These are phyloP conservation scores for Stenichneumon culpator DNA, from an alignment of 2,888 invertebrate species.

Conservation along the genomic window DNA sequence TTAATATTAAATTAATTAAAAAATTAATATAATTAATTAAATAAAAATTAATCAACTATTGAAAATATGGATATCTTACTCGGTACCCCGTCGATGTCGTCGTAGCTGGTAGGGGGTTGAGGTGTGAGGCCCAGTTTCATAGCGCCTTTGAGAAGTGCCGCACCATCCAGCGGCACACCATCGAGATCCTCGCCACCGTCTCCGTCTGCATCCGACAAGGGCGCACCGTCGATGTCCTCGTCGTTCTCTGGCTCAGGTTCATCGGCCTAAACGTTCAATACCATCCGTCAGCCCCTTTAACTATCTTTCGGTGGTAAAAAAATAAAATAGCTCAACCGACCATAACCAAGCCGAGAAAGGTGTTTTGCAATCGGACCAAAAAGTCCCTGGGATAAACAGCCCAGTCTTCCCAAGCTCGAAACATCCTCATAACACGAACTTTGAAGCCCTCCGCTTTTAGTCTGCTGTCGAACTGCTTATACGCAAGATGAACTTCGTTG, in stretches of 20 bases:
- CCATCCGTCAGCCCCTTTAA: background rate
- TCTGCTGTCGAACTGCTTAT: slow-evolving; percentile 92
- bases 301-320: background rate
- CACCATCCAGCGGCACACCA: slow-evolving; percentile 91
- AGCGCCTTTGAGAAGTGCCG: slow-evolving; percentile 91
- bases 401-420: slow-evolving; percentile 99
- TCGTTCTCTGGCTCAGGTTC: slow-evolving; percentile 86
- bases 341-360: slow-evolving; percentile 93
- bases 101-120: slow-evolving; percentile 84
- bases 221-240: slow-evolving; percentile 91
- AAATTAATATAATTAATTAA: too few species aligned
- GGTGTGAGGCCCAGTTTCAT: slow-evolving; percentile 86
- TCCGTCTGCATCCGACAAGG: slow-evolving; percentile 86
- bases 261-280: slow-evolving; percentile 72
- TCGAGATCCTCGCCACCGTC: slow-evolving; percentile 87
- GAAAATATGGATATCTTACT: slow-evolving; percentile 80
- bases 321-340: slow-evolving; percentile 68
- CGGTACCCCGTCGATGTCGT: slow-evolving; percentile 91
- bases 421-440: slow-evolving; percentile 94
- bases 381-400: slow-evolving; percentile 97
- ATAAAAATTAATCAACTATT: too few species aligned
- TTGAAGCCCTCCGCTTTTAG: slow-evolving; percentile 99
- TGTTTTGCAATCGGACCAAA: slow-evolving; percentile 94
- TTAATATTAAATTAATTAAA: too few species aligned
- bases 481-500: slow-evolving; percentile 90